A percentile compares a stretch with the other conserved stretches of the same genome.
These are phyloP conservation scores for Hydraecia micacea DNA, from an alignment of 2,888 invertebrate genomes.

Conservation along the genomic window DNA sequence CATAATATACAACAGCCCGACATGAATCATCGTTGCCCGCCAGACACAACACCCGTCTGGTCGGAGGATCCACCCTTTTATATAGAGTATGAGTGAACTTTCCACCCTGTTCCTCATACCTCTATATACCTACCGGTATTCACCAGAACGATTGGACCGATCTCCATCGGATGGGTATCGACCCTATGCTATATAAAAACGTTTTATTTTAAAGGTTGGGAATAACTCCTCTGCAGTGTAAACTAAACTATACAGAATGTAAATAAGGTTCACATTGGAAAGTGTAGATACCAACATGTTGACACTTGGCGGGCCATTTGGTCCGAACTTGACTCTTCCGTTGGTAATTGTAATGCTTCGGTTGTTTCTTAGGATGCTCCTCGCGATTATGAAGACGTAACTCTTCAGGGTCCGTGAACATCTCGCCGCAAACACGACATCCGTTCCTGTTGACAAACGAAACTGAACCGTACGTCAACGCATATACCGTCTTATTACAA, in stretches of 20 bases:
- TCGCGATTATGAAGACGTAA: conserved; percentile 80
- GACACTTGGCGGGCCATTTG: conserved; percentile 80
- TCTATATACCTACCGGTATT: too few relatives aligned
- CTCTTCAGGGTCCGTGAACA: conserved; percentile 77
- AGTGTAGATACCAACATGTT: conserved; percentile 76
- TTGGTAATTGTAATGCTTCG: conserved; percentile 79
- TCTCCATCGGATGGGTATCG: background rate
- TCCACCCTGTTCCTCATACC: too few relatives aligned
- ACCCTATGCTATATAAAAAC: too few relatives aligned
- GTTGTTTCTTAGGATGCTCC: conserved; percentile 80
- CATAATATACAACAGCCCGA: too few relatives aligned
- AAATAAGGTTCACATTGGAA: conserved; percentile 23
- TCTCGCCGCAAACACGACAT: conserved; percentile 83
- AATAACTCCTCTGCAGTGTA: too few relatives aligned
- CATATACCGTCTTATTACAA: conserved; percentile 51
- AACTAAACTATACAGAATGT: background rate
- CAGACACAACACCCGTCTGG: too few relatives aligned
- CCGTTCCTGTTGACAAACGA: conserved; percentile 74
- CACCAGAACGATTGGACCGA: background rate
- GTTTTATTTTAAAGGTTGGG: too few relatives aligned
- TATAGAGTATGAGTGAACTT: too few relatives aligned
- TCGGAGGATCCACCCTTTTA: too few relatives aligned
- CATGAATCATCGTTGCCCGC: too few relatives aligned
- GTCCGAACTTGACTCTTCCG: conserved; percentile 71
- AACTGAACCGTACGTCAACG: conserved; percentile 52